Percentiles rank a stretch among this genome's conserved stretches.
Conservation (phyloP, 2,888 invertebrate genomes). For the Pseudanteris insignis region DNA sequence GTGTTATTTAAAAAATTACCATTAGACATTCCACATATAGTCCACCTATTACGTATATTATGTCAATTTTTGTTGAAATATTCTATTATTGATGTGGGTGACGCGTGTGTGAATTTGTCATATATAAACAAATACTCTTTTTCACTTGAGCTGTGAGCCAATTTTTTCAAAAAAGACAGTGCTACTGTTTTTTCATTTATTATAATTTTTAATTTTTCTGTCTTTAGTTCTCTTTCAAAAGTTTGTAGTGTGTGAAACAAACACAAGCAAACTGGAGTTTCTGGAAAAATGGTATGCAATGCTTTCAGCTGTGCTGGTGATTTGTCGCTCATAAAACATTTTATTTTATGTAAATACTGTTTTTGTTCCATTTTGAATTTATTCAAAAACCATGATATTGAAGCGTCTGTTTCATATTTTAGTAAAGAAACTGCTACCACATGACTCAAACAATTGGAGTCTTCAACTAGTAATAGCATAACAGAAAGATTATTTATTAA, state of each 20-base stretch:
- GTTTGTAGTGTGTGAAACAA: constrained; percentile 7
- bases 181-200: neutral
- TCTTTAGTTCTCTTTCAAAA: constrained; percentile 3
- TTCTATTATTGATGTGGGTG: neutral
- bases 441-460: constrained; percentile 16
- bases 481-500: constrained; percentile 2
- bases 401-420: constrained; percentile 6
- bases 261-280: neutral
- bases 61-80: neutral
- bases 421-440: constrained; percentile 31
- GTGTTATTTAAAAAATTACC: constrained; percentile 13
- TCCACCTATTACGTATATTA: too few species aligned
- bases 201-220: neutral
- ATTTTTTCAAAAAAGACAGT: constrained; percentile 1
- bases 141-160: too few species aligned
- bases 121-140: too few species aligned
- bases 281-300: constrained; percentile 1
- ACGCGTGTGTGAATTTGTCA: constrained; percentile 57
- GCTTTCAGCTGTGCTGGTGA: neutral
- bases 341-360: constrained; percentile 9
- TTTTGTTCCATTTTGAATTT: constrained; percentile 34
- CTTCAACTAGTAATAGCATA: constrained; percentile 30
- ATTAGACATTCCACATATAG: constrained; percentile 1
- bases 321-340: constrained; percentile 15
- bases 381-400: constrained; percentile 13